Evolutionary conservation across 2,113 vertebrate genomes (phyloP).

Genomic region (Leptobrachium ailaonicum): DNA sequence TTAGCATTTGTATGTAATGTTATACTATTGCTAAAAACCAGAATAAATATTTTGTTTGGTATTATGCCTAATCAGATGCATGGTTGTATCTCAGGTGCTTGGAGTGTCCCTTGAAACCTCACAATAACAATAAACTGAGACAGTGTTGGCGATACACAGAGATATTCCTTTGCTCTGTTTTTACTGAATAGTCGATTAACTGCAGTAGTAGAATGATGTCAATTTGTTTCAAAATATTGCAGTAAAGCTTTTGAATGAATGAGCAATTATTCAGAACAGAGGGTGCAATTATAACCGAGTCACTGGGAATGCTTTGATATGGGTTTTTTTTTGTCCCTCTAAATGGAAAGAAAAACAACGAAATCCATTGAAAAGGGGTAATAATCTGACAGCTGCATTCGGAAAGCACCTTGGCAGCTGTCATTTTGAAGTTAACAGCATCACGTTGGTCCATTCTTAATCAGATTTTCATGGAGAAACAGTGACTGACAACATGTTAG

Average conservation of each 20-base stretch:
- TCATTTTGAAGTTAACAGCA: conserved; percentile 58
- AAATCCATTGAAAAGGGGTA: conserved; percentile 56
- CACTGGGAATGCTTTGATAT: conserved; percentile 54
- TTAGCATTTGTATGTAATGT: too few relatives aligned
- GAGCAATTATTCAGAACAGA: conserved; percentile 62
- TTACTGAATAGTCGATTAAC: conserved; percentile 65
- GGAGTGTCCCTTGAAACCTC: background rate
- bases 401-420: conserved; percentile 60
- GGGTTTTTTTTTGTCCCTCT: conserved; percentile 50
- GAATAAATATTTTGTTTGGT: background rate
- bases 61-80: background rate
- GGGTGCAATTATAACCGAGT: conserved; percentile 55
- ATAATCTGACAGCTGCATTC: conserved; percentile 59
- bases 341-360: conserved; percentile 56
- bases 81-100: background rate
- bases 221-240: conserved; percentile 71
- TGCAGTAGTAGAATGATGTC: conserved; percentile 61
- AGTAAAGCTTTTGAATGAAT: conserved; percentile 64
- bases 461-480: conserved; percentile 53
- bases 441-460: conserved; percentile 51
- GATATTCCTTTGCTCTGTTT: conserved; percentile 58
- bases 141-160: conserved; percentile 57
- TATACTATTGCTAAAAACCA: too few relatives aligned
- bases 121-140: conserved; percentile 53
- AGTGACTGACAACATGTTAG: conserved; percentile 26